phyloP scores from a whole-genome alignment of 2,113 vertebrate species.

The Cathartes aura region DNA sequence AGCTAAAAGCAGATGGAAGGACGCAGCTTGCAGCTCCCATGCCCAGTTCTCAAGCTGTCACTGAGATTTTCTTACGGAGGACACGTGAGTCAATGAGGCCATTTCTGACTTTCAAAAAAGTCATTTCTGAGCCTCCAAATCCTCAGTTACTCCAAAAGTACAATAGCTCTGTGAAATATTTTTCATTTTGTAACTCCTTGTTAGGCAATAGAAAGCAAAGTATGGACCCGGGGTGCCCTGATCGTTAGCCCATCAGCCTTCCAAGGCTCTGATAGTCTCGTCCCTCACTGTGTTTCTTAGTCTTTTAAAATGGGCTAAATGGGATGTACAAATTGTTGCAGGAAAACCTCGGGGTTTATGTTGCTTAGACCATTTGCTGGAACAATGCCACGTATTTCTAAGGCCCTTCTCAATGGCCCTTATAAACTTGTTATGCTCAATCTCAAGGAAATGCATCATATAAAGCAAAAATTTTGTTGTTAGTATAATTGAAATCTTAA shows the following conservation, averaged over 20 bases:
- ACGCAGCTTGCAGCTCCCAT: neutral
- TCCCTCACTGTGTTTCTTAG: neutral
- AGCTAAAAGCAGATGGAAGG: neutral
- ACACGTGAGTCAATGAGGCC: neutral
- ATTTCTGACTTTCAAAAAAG: neutral
- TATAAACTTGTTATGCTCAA: neutral
- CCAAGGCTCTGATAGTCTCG: neutral
- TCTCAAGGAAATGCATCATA: neutral
- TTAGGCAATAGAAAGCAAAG: neutral
- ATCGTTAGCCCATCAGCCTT: rapidly evolving
- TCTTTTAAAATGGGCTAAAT: neutral
- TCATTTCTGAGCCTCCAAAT: neutral
- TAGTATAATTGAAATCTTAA: neutral
- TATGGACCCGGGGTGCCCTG: neutral
- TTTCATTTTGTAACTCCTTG: neutral
- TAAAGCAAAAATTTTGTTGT: neutral
- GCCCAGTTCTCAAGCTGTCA: neutral
- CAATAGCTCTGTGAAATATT: rapidly evolving
- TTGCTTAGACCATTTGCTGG: neutral
- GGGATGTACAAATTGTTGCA: neutral
- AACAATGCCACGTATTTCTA: neutral
- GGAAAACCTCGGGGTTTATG: neutral
- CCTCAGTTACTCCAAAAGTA: neutral
- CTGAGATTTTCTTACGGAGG: neutral
- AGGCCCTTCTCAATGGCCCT: neutral